phyloP scores from a whole-genome alignment of 2,888 invertebrate species.

The Leptothorax acervorum region DNA sequence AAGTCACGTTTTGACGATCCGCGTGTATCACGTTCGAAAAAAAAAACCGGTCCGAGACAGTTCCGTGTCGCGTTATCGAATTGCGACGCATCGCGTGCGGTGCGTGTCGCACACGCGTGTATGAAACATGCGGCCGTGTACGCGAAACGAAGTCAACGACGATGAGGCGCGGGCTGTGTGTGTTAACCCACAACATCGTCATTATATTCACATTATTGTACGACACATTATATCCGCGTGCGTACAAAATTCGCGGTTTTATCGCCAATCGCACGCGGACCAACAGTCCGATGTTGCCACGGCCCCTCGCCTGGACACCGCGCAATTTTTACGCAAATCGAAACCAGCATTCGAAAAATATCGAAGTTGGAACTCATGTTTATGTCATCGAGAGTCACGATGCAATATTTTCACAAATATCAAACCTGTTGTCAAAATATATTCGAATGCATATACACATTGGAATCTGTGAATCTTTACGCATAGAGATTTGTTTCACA shows the following conservation, averaged over 20 bases:
- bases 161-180: conserved; percentile 31
- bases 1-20: conserved; percentile 26
- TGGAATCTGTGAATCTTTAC: not conserved
- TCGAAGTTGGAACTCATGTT: not conserved
- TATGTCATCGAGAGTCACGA: not conserved
- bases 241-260: conserved; percentile 44
- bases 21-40: not conserved
- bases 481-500: not conserved
- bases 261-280: conserved; percentile 18
- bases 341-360: not conserved
- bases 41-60: not conserved
- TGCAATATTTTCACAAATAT: conserved; percentile 4
- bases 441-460: not conserved
- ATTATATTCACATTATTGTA: conserved; percentile 79
- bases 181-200: conserved; percentile 73
- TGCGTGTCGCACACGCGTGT: not conserved
- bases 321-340: not conserved
- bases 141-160: conserved; percentile 53
- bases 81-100: conserved; percentile 13
- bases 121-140: conserved; percentile 33
- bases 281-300: not conserved
- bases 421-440: not conserved
- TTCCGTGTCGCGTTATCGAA: conserved; percentile 26
- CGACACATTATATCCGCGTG: conserved; percentile 43
- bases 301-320: not conserved